Evolutionary conservation across 2,113 vertebrate genomes (phyloP).

Genomic region (Pithys albifrons): DNA sequence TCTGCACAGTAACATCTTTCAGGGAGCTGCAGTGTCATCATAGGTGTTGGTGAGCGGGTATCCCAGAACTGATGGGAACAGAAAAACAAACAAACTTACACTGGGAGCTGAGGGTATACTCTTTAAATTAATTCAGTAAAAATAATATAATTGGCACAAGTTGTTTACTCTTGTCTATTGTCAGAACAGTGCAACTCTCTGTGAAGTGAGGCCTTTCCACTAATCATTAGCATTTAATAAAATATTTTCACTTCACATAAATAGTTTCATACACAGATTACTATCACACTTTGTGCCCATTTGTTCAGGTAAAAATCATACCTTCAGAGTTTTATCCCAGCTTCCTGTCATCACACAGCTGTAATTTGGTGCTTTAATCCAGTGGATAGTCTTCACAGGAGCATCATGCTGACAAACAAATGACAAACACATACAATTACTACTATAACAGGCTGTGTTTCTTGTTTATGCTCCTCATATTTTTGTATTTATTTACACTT

Average conservation of each 20-base stretch:
- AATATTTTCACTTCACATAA: background rate
- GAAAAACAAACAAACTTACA: background rate
- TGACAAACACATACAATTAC: background rate
- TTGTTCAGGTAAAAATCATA: constrained; percentile 4
- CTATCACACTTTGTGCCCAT: background rate
- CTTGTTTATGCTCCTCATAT: background rate
- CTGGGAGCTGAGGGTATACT: background rate
- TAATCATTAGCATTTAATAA: background rate
- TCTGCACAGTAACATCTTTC: constrained; percentile 98
- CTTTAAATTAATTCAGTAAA: background rate
- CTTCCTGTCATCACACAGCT: constrained; percentile 98
- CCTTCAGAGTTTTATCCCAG: constrained; percentile 99
- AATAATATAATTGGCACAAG: background rate
- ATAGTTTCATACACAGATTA: background rate
- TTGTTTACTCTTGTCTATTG: background rate
- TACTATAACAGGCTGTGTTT: background rate
- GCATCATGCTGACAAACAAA: constrained; percentile 86
- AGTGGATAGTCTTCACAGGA: constrained; percentile 94
- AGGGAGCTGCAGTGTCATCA: constrained; percentile 96
- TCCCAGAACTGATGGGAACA: constrained; percentile 90
- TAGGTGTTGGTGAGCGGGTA: constrained; percentile 93
- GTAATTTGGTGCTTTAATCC: constrained; percentile 99
- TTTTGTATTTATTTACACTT: background rate
- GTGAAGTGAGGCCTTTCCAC: background rate
- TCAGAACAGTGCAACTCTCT: background rate